Evolutionary conservation across 2,797 vertebrate species (phyloP), one percentile per base, ranked within the genome.

Genomic region (Neoniphon sammara): DNA sequence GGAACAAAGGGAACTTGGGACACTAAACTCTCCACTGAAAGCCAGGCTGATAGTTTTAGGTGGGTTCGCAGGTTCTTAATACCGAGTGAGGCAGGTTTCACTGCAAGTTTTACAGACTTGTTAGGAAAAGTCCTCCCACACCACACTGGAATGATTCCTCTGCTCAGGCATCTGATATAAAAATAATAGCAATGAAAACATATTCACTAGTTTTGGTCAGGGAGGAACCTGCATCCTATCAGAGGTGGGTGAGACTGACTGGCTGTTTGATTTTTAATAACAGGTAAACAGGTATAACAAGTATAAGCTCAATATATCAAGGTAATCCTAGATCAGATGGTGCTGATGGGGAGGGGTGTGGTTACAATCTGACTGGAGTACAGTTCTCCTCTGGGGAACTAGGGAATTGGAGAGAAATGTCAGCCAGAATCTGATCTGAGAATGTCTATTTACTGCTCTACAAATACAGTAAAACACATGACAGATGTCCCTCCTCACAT

Each of bases 341-440:
- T 21, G 15, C 44, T 46, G 15, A 17, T n/a, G 17, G 56, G n/a
- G 47, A 49, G 4, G 57, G 23, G 54, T 59, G 44, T 39, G 50
- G 54, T 42, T 64, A 23, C 49, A 65, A 6, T 23, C 20, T 58
- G 56, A 77, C 14, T 46, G 44, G 44, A 73, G 50, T 23, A 18
- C 39, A 44, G 59, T 44, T n/a, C 14, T 50, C 66, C 20, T 57
- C 47, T 57, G 42, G n/a, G n/a, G n/a, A 73, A 72, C 44, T 5
- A 14, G 61, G 56, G 12, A 61, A 21, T 52, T 52, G 67, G 36
- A 34, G 18, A 34, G 5, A 50, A 61, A 72, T 61, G 15, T 27
- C 59, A 66, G 7, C 31, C 27, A 11, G 15, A 47, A 50, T 5
- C 42, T 15, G 5, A 50, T 50, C 56, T 57, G 44, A 21, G 7